Evolutionary conservation across 2,113 vertebrate genomes (phyloP).

Genomic region (Nannospalax galili): DNA sequence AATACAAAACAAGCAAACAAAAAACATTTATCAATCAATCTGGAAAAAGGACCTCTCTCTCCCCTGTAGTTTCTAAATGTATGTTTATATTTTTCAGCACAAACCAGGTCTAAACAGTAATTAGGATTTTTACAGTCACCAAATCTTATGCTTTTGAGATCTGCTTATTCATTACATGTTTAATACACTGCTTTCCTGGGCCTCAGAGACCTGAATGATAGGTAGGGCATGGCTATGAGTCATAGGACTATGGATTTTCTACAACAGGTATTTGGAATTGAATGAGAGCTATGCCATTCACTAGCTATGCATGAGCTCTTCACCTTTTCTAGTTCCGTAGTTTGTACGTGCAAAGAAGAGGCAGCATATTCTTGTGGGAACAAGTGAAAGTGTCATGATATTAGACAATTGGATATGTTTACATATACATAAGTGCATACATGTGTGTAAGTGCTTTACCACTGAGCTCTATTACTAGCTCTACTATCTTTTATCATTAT

Average conservation of each 20-base stretch:
- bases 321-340: background rate
- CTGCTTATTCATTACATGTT: background rate
- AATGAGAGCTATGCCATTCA: background rate
- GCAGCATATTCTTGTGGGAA: background rate
- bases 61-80: constrained; percentile 16
- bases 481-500: background rate
- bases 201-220: background rate
- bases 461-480: background rate
- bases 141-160: background rate
- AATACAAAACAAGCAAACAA: too few relatives aligned
- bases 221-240: background rate
- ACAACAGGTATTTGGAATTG: background rate
- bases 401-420: background rate
- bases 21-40: too few relatives aligned
- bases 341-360: background rate
- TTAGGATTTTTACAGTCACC: background rate
- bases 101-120: background rate
- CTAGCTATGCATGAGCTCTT: background rate
- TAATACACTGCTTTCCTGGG: background rate
- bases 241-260: background rate
- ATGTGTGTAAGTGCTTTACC: background rate
- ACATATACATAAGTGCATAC: background rate
- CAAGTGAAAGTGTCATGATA: background rate
- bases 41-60: background rate
- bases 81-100: background rate